Percentiles rank a stretch among this genome's conserved stretches.
Conservation (phyloP, 2,113 vertebrate species). For the Notothenia rossii region DNA sequence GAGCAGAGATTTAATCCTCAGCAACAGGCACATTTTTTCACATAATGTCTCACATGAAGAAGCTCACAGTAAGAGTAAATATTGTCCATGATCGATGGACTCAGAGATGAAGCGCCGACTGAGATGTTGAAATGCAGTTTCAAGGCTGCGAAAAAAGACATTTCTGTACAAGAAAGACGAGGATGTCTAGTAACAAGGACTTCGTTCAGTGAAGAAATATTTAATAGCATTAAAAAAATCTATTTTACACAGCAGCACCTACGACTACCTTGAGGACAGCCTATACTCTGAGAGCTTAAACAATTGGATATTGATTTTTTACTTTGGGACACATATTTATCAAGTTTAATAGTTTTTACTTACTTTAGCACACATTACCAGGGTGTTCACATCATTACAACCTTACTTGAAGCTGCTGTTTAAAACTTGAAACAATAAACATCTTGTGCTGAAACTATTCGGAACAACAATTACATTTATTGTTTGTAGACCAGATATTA, state of each 20-base stretch:
- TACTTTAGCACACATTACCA: neutral
- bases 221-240: constrained; percentile 4
- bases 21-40: constrained; percentile 18
- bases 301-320: neutral
- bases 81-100: neutral
- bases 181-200: constrained; percentile 29
- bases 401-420: neutral
- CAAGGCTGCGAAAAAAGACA: constrained; percentile 10
- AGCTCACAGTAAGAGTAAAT: neutral
- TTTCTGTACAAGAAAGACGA: constrained; percentile 6
- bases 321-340: neutral
- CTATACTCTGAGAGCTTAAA: neutral
- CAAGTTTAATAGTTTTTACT: neutral
- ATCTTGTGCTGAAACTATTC: neutral
- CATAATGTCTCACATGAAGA: neutral
- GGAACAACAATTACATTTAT: neutral
- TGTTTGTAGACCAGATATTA: neutral
- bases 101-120: constrained; percentile 19
- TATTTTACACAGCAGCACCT: constrained; percentile 13
- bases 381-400: neutral
- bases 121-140: constrained; percentile 30
- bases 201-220: neutral
- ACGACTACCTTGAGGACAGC: neutral
- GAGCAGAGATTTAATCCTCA: constrained; percentile 9
- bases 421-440: neutral